phyloP scores from a whole-genome alignment of 2,888 invertebrate genomes.

The Andrena bicolor region DNA sequence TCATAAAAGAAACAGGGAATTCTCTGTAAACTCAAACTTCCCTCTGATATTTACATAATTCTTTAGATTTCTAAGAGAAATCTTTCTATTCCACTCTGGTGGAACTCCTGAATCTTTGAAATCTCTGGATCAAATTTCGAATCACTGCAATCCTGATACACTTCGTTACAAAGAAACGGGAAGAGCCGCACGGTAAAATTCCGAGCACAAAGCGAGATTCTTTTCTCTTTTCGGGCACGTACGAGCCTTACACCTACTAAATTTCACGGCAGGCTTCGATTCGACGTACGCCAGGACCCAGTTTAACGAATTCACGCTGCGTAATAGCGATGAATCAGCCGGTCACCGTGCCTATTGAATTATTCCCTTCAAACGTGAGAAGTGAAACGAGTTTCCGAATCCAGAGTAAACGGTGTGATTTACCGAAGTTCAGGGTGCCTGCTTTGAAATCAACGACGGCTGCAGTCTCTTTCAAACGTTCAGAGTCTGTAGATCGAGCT shows the following conservation, averaged over 20 bases:
- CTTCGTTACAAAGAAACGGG: background rate
- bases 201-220: conserved; percentile 4
- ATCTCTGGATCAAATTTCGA: too few species aligned
- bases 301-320: conserved; percentile 37
- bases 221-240: conserved; percentile 24
- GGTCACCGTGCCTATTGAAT: conserved; percentile 21
- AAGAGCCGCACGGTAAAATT: conserved; percentile 5
- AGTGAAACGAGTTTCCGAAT: conserved; percentile 31
- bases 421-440: background rate
- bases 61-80: too few species aligned
- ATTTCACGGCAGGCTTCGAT: conserved; percentile 22
- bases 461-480: background rate
- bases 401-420: conserved; percentile 8
- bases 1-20: background rate
- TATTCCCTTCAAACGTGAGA: conserved; percentile 41
- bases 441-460: background rate
- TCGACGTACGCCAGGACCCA: background rate
- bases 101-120: too few species aligned
- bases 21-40: too few species aligned
- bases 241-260: conserved; percentile 31
- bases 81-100: too few species aligned
- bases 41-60: too few species aligned
- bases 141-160: too few species aligned
- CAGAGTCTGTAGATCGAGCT: background rate
- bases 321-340: conserved; percentile 14